phyloP scores from a whole-genome alignment of 2,797 vertebrate species.

The Xerus rutilus region DNA sequence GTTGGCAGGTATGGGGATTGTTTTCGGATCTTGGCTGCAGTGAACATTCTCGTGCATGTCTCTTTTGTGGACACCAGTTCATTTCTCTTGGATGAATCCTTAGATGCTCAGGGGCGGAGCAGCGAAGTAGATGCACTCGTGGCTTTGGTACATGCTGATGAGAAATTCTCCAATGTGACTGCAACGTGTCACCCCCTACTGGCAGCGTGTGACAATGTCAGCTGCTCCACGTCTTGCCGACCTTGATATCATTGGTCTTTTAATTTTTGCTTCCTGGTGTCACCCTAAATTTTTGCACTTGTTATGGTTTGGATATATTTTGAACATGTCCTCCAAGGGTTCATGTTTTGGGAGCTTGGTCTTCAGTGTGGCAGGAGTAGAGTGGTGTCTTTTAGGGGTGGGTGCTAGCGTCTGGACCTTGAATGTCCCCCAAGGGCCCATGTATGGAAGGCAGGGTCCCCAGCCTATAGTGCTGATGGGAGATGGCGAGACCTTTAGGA shows the following conservation, averaged over 20 bases:
- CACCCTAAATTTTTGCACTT: too few relatives aligned
- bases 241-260: background rate
- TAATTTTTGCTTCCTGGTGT: background rate
- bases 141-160: too few relatives aligned
- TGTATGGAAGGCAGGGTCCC: background rate
- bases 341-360: background rate
- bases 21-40: background rate
- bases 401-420: background rate
- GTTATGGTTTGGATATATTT: too few relatives aligned
- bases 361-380: background rate
- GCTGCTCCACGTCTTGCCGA: background rate
- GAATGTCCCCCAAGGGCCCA: background rate
- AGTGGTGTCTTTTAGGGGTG: background rate
- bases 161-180: background rate
- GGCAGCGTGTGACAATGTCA: accelerated
- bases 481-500: too few relatives aligned
- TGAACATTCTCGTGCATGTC: background rate
- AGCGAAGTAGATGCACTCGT: accelerated
- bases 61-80: background rate
- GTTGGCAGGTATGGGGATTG: background rate
- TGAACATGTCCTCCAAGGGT: background rate
- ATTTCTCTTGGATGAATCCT: background rate
- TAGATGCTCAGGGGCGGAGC: background rate
- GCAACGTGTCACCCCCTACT: background rate
- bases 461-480: background rate